Percentiles rank a stretch among this genome's conserved stretches.
Conservation (phyloP, 1,140 invertebrate genomes). For the Drosophila carrolli region DNA sequence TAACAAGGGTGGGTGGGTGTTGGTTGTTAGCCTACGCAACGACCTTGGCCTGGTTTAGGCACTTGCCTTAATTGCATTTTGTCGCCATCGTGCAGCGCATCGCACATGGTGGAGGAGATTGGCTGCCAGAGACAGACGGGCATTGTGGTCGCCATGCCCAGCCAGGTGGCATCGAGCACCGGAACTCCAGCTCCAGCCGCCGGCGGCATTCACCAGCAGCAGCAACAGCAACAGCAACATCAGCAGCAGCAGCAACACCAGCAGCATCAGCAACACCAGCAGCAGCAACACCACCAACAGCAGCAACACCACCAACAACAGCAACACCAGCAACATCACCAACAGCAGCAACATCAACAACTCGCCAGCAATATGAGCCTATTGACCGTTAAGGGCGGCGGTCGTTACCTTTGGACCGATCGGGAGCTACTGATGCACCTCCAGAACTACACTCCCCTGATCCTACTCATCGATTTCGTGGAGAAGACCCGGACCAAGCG, state of each 20-base stretch:
- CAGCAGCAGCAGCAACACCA: slow-evolving; percentile 2
- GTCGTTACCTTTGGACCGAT: slow-evolving; percentile 75
- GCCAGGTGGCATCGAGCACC: slow-evolving; percentile 35
- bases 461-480: slow-evolving; percentile 77
- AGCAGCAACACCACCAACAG: slow-evolving; percentile 16
- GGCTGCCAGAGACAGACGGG: slow-evolving; percentile 72
- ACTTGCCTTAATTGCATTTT: slow-evolving; percentile 48
- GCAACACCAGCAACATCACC: neutral
- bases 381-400: slow-evolving; percentile 54
- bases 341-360: slow-evolving; percentile 45
- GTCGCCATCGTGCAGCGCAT: slow-evolving; percentile 8
- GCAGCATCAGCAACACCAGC: neutral
- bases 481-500: slow-evolving; percentile 80
- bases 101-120: slow-evolving; percentile 67
- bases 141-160: slow-evolving; percentile 64
- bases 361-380: slow-evolving; percentile 62
- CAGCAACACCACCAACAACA: slow-evolving; percentile 28
- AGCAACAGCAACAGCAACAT: slow-evolving; percentile 4
- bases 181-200: slow-evolving; percentile 28
- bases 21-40: neutral
- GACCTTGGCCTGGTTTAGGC: slow-evolving; percentile 72
- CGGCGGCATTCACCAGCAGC: slow-evolving; percentile 18
- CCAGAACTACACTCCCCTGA: slow-evolving; percentile 78
- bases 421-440: slow-evolving; percentile 77
- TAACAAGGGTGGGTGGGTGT: slow-evolving; percentile 11